phyloP scores from a whole-genome alignment of 2,113 vertebrate species.

The Megalops atlanticus region DNA sequence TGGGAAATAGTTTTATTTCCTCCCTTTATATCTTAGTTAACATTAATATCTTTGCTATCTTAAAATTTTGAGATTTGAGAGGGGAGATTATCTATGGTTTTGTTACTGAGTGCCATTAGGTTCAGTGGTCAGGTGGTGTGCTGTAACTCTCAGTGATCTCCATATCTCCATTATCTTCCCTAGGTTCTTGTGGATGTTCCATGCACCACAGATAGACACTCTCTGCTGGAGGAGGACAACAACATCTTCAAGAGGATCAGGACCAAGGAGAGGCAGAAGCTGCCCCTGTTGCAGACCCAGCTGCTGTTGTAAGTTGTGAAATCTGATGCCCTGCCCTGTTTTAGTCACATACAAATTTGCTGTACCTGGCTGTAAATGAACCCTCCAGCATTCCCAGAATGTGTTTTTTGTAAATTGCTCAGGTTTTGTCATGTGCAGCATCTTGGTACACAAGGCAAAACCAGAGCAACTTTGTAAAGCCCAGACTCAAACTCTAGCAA shows the following conservation, averaged over 20 bases:
- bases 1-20: not conserved
- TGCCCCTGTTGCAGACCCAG: constrained; percentile 85
- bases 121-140: not conserved
- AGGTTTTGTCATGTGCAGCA: no score
- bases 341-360: no score
- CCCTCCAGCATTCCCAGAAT: no score
- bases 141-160: not conserved
- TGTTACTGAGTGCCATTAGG: no score
- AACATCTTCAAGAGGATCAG: constrained; percentile 84
- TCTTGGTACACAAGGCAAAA: no score
- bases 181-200: constrained; percentile 96
- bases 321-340: not conserved
- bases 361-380: no score
- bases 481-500: no score
- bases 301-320: constrained; percentile 84
- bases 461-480: no score
- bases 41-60: not conserved
- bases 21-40: not conserved
- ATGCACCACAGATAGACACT: constrained; percentile 92
- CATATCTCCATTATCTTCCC: not conserved
- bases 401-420: no score
- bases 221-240: constrained; percentile 84
- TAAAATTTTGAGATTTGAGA: not conserved
- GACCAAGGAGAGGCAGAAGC: constrained; percentile 79
- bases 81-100: no score